Conservation (phyloP, 2,888 invertebrate genomes). For the Azorinus chamasolen region DNA sequence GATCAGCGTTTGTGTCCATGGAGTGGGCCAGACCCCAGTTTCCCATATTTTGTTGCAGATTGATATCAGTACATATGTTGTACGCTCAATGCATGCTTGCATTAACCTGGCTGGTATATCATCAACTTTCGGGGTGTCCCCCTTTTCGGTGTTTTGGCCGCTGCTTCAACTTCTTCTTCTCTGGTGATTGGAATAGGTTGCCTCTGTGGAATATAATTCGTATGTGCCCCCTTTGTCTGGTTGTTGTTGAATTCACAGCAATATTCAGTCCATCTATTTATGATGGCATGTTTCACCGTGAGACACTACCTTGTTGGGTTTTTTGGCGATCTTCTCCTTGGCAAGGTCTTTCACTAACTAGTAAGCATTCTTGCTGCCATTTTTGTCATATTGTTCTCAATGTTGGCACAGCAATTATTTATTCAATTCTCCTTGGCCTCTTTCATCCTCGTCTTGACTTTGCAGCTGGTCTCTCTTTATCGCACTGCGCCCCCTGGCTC, state of each 20-base stretch:
- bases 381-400: conserved; percentile 3
- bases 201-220: neutral
- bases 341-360: conserved; percentile 24
- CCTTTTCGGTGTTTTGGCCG: conserved; percentile 41
- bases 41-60: conserved; percentile 18
- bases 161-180: conserved; percentile 33
- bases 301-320: conserved; percentile 13
- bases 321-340: neutral
- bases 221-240: conserved; percentile 4
- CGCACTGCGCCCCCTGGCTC: no score
- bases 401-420: conserved; percentile 8
- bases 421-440: conserved; percentile 26
- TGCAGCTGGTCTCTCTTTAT: no score
- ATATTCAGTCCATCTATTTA: conserved; percentile 41
- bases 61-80: neutral
- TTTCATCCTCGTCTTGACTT: conserved; percentile 11
- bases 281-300: conserved; percentile 16
- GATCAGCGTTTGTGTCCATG: conserved; percentile 23
- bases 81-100: neutral
- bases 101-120: conserved; percentile 23
- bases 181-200: conserved; percentile 15
- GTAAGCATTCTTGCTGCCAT: conserved; percentile 34
- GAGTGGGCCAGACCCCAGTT: conserved; percentile 7
- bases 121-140: conserved; percentile 37
- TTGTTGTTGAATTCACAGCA: conserved; percentile 40